These are phyloP conservation scores for Andinoacara biseriatus DNA, from an alignment of 2,113 vertebrate species.

Conservation along the genomic window DNA sequence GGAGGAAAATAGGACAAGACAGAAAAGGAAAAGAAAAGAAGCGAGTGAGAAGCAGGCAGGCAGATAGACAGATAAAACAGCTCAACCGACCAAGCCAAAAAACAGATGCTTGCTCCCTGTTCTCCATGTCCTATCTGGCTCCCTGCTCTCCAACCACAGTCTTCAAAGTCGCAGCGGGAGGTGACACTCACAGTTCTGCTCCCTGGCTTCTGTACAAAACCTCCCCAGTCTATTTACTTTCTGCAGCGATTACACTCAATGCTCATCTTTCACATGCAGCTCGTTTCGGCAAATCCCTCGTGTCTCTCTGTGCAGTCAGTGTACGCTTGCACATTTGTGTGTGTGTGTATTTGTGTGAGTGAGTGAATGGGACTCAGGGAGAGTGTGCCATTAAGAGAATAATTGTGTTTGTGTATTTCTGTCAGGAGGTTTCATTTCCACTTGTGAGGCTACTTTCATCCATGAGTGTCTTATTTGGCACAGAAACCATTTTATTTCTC, in stretches of 20 bases:
- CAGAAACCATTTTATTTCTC: conserved; percentile 27
- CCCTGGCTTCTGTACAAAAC: conserved; percentile 50
- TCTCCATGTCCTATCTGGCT: conserved; percentile 61
- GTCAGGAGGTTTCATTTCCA: conserved; percentile 46
- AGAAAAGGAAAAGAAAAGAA: conserved; percentile 37
- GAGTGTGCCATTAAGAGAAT: conserved; percentile 45
- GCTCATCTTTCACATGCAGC: conserved; percentile 59
- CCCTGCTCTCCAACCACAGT: conserved; percentile 45
- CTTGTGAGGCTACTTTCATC: conserved; percentile 58
- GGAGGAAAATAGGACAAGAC: conserved; percentile 66
- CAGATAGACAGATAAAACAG: conserved; percentile 52
- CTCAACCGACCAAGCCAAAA: conserved; percentile 14
- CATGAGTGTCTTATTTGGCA: conserved; percentile 35
- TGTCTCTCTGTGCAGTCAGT: conserved; percentile 44
- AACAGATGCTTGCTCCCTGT: conserved; percentile 44
- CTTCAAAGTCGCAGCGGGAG: conserved; percentile 65
- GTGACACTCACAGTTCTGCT: conserved; percentile 49
- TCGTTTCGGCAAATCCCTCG: conserved; percentile 62
- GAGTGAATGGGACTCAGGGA: not conserved
- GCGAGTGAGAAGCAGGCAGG: conserved; percentile 33
- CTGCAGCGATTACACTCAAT: conserved; percentile 66
- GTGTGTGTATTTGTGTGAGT: not conserved
- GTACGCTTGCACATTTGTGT: not conserved
- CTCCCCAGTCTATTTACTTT: conserved; percentile 67
- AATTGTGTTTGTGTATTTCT: conserved; percentile 46